Conservation (phyloP, 2,888 invertebrate species). For the Autographa pulchrina region DNA sequence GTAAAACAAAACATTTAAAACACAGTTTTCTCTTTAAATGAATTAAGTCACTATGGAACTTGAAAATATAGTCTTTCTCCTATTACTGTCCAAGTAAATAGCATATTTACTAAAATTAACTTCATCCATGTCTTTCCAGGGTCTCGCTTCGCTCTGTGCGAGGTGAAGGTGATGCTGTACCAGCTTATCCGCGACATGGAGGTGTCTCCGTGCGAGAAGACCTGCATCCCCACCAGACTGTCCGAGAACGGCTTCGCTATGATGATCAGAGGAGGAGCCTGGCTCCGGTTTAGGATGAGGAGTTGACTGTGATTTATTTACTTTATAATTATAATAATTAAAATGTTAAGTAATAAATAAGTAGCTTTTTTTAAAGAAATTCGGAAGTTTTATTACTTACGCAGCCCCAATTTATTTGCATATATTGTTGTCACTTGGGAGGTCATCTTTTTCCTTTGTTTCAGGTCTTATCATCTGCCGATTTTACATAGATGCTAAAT, state of each 20-base stretch:
- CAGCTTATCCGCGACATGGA: slow-evolving; percentile 71
- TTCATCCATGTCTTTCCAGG: slow-evolving; percentile 56
- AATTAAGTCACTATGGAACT: no score
- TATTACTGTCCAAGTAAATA: no score
- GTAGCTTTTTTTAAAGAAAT: neutral
- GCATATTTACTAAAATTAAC: no score
- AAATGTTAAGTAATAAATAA: neutral
- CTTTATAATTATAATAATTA: neutral
- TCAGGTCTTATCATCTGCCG: no score
- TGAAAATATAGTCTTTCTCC: no score
- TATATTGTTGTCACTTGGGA: no score
- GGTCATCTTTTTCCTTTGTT: no score
- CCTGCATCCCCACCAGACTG: slow-evolving; percentile 63
- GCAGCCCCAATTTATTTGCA: no score
- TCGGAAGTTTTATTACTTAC: no score
- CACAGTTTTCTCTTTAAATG: no score
- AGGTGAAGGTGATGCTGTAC: slow-evolving; percentile 75
- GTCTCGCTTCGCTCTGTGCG: slow-evolving; percentile 77
- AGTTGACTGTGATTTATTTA: slow-evolving; percentile 13
- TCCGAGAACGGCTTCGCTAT: slow-evolving; percentile 62
- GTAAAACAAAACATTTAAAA: no score
- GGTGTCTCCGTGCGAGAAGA: slow-evolving; percentile 68
- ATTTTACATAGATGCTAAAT: no score
- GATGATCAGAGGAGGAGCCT: slow-evolving; percentile 69
- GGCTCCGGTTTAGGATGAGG: slow-evolving; percentile 65